Evolutionary conservation across 2,797 vertebrate genomes (phyloP), one percentile per base, ranked within the genome.

Genomic region (Sternarchorhynchus goeldii): DNA sequence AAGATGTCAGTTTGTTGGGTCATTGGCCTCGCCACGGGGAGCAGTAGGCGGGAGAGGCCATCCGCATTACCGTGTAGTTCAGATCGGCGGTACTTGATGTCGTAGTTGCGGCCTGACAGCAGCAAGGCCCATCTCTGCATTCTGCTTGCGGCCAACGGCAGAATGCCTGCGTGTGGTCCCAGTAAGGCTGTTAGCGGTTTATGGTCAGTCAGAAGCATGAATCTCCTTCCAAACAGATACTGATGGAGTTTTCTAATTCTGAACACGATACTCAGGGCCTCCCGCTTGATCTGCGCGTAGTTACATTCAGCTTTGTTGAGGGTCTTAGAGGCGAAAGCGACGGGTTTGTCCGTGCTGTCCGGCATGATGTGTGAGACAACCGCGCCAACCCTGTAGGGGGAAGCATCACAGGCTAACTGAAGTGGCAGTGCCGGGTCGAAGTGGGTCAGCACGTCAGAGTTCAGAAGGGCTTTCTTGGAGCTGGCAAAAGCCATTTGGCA

Each of bases 161-260:
- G 50, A 12, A 57, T 67, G 14, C 63, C 50, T 4, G 10, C 16
- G 18, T 75, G 32, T 5, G 75, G 79, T 0, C 62, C 34, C 2
- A 76, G 29, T 17, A 81, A 76, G 0, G 76, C 34, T 0, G 75
- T 83, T 3, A 83, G 60, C 6, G 79, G 82, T 0, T 41, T 3
- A 41, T 81, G 53, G n/a, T 76, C 72, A 14, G 76, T 81, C 18
- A 78, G 55, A 3, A 81, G 59, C 1, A 21, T 78, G 39, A 79
- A 81, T 8, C 17, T 20, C 29, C 66, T 31, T 2, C 75, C 75
- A 34, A 34, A 80, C 8, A 82, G 7, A 7, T 75, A 62, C 5
- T 80, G 58, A 20, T 75, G 41, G 39, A 71, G 72, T 20, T 68
- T 70, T 0, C 31, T 8, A 8, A 66, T 34, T 34, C 64, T 50